Base-by-base conservation (phyloP, 2,797 vertebrate species). In the Diglossa cyanea region DNA sequence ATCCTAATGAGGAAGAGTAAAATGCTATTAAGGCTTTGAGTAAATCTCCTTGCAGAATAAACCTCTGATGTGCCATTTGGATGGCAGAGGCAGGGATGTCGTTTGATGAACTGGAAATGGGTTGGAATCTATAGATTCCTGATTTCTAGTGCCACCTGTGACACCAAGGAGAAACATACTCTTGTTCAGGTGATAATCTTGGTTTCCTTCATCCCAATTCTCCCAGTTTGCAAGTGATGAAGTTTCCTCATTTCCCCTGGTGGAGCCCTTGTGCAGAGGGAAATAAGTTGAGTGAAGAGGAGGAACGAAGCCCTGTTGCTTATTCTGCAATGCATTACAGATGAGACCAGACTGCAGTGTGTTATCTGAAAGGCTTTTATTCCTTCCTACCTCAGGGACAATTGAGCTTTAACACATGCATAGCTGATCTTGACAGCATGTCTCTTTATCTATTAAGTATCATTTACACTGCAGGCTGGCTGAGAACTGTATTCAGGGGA, bases 301-400 rank as follows among this genome's bases (percentile, higher is more conserved):
- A 88, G 62, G 45, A 72, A 47, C 17, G 13, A 28, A 88, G 20
- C 54, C 37, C 40, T 66, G 24, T 93, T 94, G 66, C 61, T 91
- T 65, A 8, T 66, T 73, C 35, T 74, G 85, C 74, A 50, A 58
- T 35, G 24, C 19, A 13, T 77, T n/a, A 16, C 65, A 62, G 73
- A 55, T 40, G 54, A 83, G 65, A 51, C 31, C 74, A 92, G 88
- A 40, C 72, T 67, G 77, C 62, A 88, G 42, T n/a, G 54, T 75
- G 35, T 48, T 87, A 68, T 74, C 84, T 85, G 90, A 75, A 87
- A 77, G 42, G 53, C 75, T 92, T 93, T 87, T 95, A 42, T 87
- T 92, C 78, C 75, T 88, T 47, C 11, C 79, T 88, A 9, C 77
- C 85, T 90, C 74, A 67, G 90, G 93, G 91, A 92, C 88, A 93